Evolutionary conservation across 2,888 invertebrate species (phyloP).

Genomic region (Petrolisthes manimaculis): DNA sequence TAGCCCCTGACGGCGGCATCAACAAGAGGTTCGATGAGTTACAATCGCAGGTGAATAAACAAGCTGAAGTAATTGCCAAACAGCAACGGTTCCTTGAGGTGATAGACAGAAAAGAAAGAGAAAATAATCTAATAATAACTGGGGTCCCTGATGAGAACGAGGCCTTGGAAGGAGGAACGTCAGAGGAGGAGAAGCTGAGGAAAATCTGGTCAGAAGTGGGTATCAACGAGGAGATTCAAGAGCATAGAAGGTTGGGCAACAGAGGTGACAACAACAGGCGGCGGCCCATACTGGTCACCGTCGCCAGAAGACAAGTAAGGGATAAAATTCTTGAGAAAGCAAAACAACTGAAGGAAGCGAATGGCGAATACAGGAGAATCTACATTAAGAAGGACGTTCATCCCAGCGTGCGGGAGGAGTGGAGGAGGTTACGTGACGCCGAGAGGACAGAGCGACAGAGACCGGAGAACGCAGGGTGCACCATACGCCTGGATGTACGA

Average conservation of each 20-base stretch:
- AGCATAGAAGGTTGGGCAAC: neutral
- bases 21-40: too few relatives aligned
- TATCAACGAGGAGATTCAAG: neutral
- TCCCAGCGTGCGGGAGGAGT: slow-evolving; percentile 20
- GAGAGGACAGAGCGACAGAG: slow-evolving; percentile 12
- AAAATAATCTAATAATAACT: neutral
- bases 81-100: slow-evolving; percentile 5
- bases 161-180: neutral
- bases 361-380: neutral
- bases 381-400: slow-evolving; percentile 34
- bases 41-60: slow-evolving; percentile 6
- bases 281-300: neutral
- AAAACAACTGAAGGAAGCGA: slow-evolving; percentile 7
- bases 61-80: slow-evolving; percentile 9
- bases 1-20: too few relatives aligned
- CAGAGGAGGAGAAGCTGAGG: neutral
- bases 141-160: neutral
- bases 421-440: slow-evolving; percentile 20
- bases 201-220: neutral
- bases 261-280: neutral
- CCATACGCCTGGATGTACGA: neutral
- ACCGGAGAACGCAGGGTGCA: slow-evolving; percentile 27
- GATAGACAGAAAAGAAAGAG: slow-evolving; percentile 16
- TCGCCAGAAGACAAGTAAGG: neutral
- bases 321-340: neutral